Conservation (phyloP, 2,113 vertebrate genomes). For the Pachyramphus minor region DNA sequence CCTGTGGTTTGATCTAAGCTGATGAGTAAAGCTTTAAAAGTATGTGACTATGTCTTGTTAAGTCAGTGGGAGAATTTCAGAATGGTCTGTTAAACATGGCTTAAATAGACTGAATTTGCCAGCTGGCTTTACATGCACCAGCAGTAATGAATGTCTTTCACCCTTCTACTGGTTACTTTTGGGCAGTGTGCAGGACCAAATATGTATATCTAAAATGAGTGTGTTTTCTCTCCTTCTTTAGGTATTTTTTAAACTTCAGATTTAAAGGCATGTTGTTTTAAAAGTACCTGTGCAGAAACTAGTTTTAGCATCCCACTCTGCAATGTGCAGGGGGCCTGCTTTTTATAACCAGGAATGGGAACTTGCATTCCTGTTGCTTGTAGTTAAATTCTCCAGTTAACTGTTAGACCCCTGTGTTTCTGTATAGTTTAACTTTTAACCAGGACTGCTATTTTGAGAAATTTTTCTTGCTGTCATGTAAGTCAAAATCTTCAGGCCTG, state of each 20-base stretch:
- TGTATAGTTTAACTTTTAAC: background rate
- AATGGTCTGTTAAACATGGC: background rate
- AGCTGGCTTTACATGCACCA: background rate
- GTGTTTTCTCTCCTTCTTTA: background rate
- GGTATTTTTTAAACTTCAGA: background rate
- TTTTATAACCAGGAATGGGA: background rate
- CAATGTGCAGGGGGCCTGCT: background rate
- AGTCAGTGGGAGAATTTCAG: background rate
- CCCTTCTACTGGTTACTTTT: background rate
- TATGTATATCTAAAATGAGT: background rate
- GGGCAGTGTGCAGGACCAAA: background rate
- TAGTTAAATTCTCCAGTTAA: background rate
- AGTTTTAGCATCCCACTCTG: background rate
- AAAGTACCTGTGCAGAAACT: background rate
- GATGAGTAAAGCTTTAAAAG: background rate
- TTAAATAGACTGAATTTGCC: background rate
- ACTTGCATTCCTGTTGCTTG: background rate
- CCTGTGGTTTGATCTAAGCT: background rate
- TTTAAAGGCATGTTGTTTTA: background rate
- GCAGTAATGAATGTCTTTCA: background rate
- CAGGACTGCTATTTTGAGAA: background rate
- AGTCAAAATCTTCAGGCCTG: background rate
- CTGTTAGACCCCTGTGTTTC: background rate
- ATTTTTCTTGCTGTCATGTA: background rate
- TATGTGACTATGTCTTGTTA: background rate